A percentile compares a stretch with the other conserved stretches of the same genome.
Conservation (phyloP, 2,113 vertebrate species). For the Colinus virginianus region DNA sequence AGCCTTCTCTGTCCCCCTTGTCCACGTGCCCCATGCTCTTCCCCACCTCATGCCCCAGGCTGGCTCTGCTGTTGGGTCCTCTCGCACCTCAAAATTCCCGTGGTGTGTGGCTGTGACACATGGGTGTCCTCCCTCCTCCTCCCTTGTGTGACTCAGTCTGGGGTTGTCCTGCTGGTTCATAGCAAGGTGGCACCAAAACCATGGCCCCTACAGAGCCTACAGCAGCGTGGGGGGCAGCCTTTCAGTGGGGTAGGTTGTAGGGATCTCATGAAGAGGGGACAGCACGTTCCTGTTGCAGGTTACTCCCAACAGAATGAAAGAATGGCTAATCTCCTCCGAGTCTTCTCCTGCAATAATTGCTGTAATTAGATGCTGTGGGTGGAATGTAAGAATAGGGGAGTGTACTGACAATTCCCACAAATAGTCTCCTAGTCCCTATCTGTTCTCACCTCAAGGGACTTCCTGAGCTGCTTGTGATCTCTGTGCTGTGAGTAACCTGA, state of each 20-base stretch:
- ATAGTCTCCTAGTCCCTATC: neutral
- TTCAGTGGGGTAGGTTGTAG: neutral
- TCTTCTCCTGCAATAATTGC: accelerated
- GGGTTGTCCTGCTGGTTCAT: conserved; percentile 31
- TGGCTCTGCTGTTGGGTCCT: neutral
- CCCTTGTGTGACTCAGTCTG: neutral
- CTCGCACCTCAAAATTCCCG: neutral
- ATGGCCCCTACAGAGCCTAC: neutral
- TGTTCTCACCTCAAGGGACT: conserved; percentile 29
- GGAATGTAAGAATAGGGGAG: neutral
- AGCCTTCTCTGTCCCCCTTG: neutral
- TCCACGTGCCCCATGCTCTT: accelerated
- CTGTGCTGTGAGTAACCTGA: neutral
- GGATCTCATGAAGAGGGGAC: neutral
- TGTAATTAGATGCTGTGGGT: neutral
- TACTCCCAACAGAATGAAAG: neutral
- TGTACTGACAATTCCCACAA: neutral
- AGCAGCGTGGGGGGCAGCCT: neutral
- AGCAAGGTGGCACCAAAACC: neutral
- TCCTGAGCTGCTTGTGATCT: conserved; percentile 14
- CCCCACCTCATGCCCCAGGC: accelerated
- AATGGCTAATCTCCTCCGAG: neutral
- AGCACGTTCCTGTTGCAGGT: neutral
- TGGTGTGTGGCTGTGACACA: neutral
- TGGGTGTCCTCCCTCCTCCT: neutral